These are phyloP conservation scores for Xylota sylvarum DNA, from an alignment of 2,888 invertebrate genomes.

Conservation along the genomic window DNA sequence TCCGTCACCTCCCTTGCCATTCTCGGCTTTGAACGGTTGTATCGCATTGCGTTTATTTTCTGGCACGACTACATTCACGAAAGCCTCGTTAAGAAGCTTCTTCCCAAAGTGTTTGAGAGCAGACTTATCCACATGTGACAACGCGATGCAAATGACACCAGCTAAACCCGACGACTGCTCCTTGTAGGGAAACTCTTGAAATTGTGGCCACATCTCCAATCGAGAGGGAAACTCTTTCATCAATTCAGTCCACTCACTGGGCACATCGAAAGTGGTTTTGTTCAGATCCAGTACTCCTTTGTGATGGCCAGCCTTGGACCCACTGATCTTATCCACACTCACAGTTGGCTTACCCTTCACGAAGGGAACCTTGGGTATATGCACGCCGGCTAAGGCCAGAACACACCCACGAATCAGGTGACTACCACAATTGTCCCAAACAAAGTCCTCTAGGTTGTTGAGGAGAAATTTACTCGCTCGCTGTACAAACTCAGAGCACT, in stretches of 20 bases:
- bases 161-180: conserved; percentile 90
- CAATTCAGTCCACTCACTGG: conserved; percentile 87
- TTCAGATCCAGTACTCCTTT: conserved; percentile 21
- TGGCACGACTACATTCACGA: conserved; percentile 78
- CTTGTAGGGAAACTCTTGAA: conserved; percentile 89
- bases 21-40: conserved; percentile 24
- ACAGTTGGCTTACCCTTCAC: conserved; percentile 83
- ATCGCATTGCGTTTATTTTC: neutral
- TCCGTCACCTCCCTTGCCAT: conserved; percentile 78
- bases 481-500: conserved; percentile 88
- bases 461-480: conserved; percentile 91
- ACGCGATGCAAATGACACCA: conserved; percentile 86
- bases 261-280: conserved; percentile 83
- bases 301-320: neutral
- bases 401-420: conserved; percentile 90
- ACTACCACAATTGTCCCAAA: conserved; percentile 91
- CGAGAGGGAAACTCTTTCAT: conserved; percentile 88
- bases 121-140: conserved; percentile 87
- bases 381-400: conserved; percentile 89
- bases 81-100: conserved; percentile 87
- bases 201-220: conserved; percentile 91
- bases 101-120: conserved; percentile 88
- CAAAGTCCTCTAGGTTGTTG: conserved; percentile 94
- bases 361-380: conserved; percentile 85
- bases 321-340: conserved; percentile 78